These are phyloP conservation scores for Hippopotamyrus pictus DNA, from an alignment of 2,797 vertebrate genomes.

Conservation along the genomic window DNA sequence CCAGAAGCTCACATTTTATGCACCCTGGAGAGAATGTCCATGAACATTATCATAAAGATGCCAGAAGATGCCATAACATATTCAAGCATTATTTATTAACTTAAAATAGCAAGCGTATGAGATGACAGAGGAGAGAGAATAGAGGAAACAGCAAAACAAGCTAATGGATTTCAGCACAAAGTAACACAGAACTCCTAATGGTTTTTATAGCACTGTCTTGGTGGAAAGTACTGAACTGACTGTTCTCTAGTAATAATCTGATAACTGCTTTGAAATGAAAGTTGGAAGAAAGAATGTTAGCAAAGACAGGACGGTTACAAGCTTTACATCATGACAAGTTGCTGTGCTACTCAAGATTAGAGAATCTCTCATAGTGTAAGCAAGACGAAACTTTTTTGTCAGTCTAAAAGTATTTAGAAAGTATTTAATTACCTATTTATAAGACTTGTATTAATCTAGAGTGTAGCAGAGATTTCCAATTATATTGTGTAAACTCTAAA, in stretches of 20 bases:
- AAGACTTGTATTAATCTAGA: not conserved
- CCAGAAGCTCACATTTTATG: conserved; percentile 15
- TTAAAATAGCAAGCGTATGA: not conserved
- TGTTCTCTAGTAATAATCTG: not conserved
- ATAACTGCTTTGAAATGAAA: not conserved
- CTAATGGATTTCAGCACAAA: not conserved
- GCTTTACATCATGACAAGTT: not conserved
- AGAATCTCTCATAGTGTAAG: not conserved
- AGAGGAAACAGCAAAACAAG: not conserved
- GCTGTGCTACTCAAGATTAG: not conserved
- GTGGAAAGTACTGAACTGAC: not conserved
- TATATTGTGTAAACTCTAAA: not conserved
- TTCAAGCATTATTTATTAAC: conserved; percentile 11
- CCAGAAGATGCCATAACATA: conserved; percentile 3
- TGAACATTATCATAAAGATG: conserved; percentile 26
- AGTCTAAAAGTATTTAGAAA: not conserved
- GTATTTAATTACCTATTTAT: not conserved
- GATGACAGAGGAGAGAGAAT: not conserved
- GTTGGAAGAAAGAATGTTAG: not conserved
- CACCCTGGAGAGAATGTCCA: conserved; percentile 15
- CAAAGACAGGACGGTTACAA: not conserved
- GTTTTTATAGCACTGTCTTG: not conserved
- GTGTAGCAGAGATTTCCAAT: not conserved
- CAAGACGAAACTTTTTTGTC: not conserved
- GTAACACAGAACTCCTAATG: not conserved